These are phyloP conservation scores for Xylota sylvarum DNA, from an alignment of 2,888 invertebrate genomes.

Conservation along the genomic window DNA sequence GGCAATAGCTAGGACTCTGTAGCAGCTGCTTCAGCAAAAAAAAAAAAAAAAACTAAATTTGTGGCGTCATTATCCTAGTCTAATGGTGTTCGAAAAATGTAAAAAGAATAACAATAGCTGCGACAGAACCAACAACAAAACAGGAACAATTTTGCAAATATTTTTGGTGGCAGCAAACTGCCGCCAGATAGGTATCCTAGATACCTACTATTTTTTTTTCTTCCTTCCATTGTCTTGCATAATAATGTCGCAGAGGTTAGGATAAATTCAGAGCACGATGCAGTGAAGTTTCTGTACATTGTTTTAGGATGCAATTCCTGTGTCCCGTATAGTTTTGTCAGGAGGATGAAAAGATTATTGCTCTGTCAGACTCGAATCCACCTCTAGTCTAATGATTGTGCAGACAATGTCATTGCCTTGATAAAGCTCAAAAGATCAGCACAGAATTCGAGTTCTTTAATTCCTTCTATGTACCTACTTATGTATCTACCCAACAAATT, in stretches of 20 bases:
- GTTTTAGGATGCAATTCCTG: constrained; percentile 25
- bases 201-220: constrained; percentile 18
- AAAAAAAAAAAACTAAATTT: constrained; percentile 54
- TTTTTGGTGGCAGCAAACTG: constrained; percentile 58
- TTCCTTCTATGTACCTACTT: no score
- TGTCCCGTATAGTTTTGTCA: background rate
- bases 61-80: constrained; percentile 68
- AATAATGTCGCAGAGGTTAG: constrained; percentile 65
- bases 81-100: constrained; percentile 69
- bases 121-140: constrained; percentile 32
- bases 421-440: background rate
- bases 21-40: constrained; percentile 38
- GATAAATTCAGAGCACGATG: constrained; percentile 51
- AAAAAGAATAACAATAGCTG: constrained; percentile 56
- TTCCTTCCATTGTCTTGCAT: constrained; percentile 44
- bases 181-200: constrained; percentile 51
- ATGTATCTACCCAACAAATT: background rate
- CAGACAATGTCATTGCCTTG: no score
- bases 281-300: constrained; percentile 44
- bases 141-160: constrained; percentile 24
- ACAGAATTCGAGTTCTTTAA: background rate
- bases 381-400: no score
- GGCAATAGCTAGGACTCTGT: constrained; percentile 31
- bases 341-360: background rate
- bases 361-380: no score